Percentiles rank a stretch among this genome's conserved stretches.
Evolutionary conservation across 2,113 vertebrate genomes (phyloP).

Genomic region (Lichenostomus cassidix): DNA sequence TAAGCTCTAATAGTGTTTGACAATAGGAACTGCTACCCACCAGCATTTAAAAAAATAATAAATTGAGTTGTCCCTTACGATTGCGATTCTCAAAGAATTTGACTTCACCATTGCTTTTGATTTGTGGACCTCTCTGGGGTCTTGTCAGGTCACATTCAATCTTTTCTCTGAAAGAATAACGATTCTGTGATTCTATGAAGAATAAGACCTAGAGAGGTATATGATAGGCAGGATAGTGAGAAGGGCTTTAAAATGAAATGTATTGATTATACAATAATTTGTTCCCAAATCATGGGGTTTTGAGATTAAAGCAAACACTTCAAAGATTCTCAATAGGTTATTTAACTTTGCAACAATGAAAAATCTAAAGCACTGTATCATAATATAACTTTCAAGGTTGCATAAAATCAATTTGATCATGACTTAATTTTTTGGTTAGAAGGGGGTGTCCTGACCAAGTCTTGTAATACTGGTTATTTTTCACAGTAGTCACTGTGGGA

Average conservation of each 20-base stretch:
- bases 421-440: slow-evolving; percentile 1
- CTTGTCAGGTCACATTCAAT: slow-evolving; percentile 50
- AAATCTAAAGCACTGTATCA: slow-evolving; percentile 8
- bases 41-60: not conserved
- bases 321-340: slow-evolving; percentile 20
- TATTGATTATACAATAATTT: slow-evolving; percentile 68
- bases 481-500: not conserved
- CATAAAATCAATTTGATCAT: slow-evolving; percentile 17
- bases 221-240: slow-evolving; percentile 47
- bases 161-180: slow-evolving; percentile 33
- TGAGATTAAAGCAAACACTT: slow-evolving; percentile 28
- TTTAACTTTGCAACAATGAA: not conserved
- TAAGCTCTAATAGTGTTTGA: not conserved
- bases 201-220: slow-evolving; percentile 9
- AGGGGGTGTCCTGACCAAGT: not conserved
- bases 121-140: slow-evolving; percentile 26
- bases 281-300: slow-evolving; percentile 10
- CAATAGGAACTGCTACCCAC: not conserved
- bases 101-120: slow-evolving; percentile 13
- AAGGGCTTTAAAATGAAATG: slow-evolving; percentile 38
- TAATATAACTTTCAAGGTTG: slow-evolving; percentile 8
- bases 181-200: not conserved
- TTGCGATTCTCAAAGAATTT: not conserved
- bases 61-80: not conserved
- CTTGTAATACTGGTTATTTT: not conserved